Conservation (phyloP, 2,797 vertebrate genomes). For the Cynodonichthys magdalenae region DNA sequence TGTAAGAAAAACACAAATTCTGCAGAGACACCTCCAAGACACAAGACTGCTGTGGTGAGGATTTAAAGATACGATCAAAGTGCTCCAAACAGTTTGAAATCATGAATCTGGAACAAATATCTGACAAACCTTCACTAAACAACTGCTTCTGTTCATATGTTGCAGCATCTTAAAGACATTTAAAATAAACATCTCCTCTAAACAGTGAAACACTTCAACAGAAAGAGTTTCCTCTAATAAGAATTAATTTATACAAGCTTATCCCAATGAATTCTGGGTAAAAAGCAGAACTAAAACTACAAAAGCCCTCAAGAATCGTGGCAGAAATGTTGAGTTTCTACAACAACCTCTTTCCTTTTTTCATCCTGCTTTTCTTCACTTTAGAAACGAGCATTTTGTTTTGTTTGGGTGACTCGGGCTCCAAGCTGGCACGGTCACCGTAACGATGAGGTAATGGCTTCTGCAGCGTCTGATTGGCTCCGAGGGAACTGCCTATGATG, state of each 20-base stretch:
- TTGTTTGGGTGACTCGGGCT: slow-evolving; percentile 23
- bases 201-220: no score
- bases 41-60: no score
- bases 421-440: slow-evolving; percentile 63
- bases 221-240: no score
- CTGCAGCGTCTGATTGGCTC: slow-evolving; percentile 80
- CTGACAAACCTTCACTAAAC: no score
- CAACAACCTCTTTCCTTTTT: background rate
- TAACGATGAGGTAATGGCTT: slow-evolving; percentile 78
- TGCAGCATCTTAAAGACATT: no score
- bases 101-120: no score
- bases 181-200: no score
- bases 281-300: background rate
- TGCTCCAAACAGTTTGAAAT: no score
- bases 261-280: background rate
- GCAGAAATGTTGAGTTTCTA: background rate
- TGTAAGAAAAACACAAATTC: no score
- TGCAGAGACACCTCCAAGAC: no score
- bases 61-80: no score
- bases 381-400: slow-evolving; percentile 38
- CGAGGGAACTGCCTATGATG: slow-evolving; percentile 81
- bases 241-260: background rate
- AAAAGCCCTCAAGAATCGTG: background rate
- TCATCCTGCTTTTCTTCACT: slow-evolving; percentile 3
- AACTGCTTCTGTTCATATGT: no score